Conservation (phyloP, 2,888 invertebrate genomes). For the Catocala fraxini region DNA sequence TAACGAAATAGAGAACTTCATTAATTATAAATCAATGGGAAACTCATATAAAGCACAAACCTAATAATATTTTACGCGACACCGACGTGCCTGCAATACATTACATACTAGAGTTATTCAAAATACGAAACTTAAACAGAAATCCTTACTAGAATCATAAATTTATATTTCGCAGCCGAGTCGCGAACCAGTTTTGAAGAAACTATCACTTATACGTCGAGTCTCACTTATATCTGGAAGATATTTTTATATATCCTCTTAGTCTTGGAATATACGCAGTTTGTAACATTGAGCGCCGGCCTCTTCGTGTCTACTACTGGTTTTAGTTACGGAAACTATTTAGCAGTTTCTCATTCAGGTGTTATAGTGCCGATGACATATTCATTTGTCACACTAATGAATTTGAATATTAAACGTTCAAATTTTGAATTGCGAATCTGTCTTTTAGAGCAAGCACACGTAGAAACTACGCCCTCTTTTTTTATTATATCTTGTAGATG, state of each 20-base stretch:
- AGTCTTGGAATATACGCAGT: constrained; percentile 1
- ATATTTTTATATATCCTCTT: constrained; percentile 6
- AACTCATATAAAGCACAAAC: too few species aligned
- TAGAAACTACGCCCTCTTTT: too few species aligned
- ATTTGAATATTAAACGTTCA: neutral
- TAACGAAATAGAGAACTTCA: too few species aligned
- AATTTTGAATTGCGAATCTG: too few species aligned
- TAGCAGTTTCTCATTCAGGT: constrained; percentile 9
- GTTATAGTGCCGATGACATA: constrained; percentile 7
- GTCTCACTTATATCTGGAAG: constrained; percentile 1
- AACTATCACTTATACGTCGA: neutral
- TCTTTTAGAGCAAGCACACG: too few species aligned
- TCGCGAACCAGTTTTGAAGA: neutral
- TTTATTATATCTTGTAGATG: too few species aligned
- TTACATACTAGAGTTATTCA: too few species aligned
- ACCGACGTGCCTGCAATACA: too few species aligned
- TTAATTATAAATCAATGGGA: too few species aligned
- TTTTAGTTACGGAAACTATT: constrained; percentile 3
- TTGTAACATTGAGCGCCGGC: constrained; percentile 7
- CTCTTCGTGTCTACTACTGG: neutral
- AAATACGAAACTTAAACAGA: too few species aligned
- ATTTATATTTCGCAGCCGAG: neutral
- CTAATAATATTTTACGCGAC: too few species aligned
- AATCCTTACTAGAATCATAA: neutral
- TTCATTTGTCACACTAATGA: neutral